Base-by-base conservation (phyloP, 1,140 invertebrate species). In the Lasioglossum albipes region DNA sequence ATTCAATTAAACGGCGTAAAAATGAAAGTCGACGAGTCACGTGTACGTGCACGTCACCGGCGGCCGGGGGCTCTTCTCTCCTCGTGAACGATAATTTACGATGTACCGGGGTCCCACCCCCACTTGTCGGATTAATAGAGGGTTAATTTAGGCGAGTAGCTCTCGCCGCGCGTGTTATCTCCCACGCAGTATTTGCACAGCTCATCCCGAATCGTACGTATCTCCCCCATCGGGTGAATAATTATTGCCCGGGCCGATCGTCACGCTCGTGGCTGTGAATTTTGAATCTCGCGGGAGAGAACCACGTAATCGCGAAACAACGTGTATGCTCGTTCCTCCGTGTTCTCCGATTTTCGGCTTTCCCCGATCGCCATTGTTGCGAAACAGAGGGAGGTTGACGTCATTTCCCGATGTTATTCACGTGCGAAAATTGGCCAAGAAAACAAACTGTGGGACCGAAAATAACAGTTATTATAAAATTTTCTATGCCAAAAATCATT, bases 141-240 rank as follows among this genome's bases (percentile, higher is more conserved):
- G 91, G 89, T 91, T 92, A 91, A 92, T 91, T 91, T 90, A 88
- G 86, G 87, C 90, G 87, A 80, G 87, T 81, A 81, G 80, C 86
- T 87, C 52, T 54, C 84, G 83, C 68, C 87, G 86, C 85, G 85
- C 84, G 84, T 87, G 89, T 91, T 92, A 92, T 92, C 91, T 91
- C 89, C 91, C 89, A 90, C 87, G 90, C 90, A 87, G 88, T 92
- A 91, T 92, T 92, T 92, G 87, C 84, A 79, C 88, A 91, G 89
- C 89, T 90, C 86, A 88, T 90, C 87, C 83, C 75, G 80, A 88
- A 89, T 88, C 82, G 79, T 86, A 88, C 88, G 85, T 84, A 84
- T 84, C 85, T 83, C 80, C 62, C 76, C 89, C 86, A 89, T 91
- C 87, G 84, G 75, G 78, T 87, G 78, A 87, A 91, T 90, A 91